Conservation (phyloP, 2,888 invertebrate species). For the Axea sp. region DNA sequence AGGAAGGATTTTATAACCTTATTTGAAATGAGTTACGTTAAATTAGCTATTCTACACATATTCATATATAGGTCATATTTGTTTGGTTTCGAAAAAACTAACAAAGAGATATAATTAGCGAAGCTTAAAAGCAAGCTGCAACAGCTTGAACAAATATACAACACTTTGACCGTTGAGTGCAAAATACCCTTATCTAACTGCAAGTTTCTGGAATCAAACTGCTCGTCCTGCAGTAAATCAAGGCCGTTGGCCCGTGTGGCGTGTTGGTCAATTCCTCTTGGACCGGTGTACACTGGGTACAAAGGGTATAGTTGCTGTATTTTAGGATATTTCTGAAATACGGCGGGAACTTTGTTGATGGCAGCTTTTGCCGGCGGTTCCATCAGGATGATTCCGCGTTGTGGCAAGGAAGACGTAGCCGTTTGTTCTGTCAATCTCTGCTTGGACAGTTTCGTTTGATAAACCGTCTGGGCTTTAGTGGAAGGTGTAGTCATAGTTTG, state of each 20-base stretch:
- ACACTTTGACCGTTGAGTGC: slow-evolving; percentile 11
- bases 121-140: slow-evolving; percentile 26
- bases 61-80: too few relatives aligned
- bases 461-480: slow-evolving; percentile 51
- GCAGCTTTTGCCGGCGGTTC: slow-evolving; percentile 77
- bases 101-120: too few relatives aligned
- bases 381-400: slow-evolving; percentile 76
- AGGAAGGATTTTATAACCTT: too few relatives aligned
- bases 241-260: slow-evolving; percentile 74
- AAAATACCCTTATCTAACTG: slow-evolving; percentile 71
- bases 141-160: slow-evolving; percentile 15
- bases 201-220: slow-evolving; percentile 74
- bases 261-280: slow-evolving; percentile 72
- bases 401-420: slow-evolving; percentile 72
- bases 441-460: slow-evolving; percentile 39
- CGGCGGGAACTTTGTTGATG: slow-evolving; percentile 83
- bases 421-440: slow-evolving; percentile 68
- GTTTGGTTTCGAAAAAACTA: too few relatives aligned
- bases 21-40: too few relatives aligned
- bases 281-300: slow-evolving; percentile 75
- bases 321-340: slow-evolving; percentile 88
- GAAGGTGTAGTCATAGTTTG: slow-evolving; percentile 63
- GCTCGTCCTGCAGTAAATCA: slow-evolving; percentile 76
- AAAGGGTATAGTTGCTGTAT: slow-evolving; percentile 88
- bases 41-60: too few relatives aligned